Evolutionary conservation across 64 coral and sea anemone genomes (phyloP), one percentile per base, ranked within the genome.

Genomic region (Trachythela sp.): DNA sequence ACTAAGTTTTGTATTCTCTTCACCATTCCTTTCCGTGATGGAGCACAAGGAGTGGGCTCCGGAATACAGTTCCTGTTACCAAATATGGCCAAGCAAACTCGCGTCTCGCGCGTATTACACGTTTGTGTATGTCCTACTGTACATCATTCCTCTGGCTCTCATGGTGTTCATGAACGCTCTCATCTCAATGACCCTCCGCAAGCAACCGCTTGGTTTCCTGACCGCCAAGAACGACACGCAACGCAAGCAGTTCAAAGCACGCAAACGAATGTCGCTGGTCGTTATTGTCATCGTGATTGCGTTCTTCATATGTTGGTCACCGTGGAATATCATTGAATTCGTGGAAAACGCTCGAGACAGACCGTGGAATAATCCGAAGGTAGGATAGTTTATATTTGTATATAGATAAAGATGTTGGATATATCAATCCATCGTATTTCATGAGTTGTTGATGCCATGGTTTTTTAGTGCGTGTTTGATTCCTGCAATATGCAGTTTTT

Each of bases 21-120:
- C 75, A 37, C 75, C 75, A 80, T 80, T 80, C 37, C 75, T 80
- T 30, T 80, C 33, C 33, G 75, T 80, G 75, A 80, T 80, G 75
- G 20, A 35, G 33, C 9, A 80, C 33, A 30, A 37, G 33, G 20
- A 20, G 26, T 17, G 9, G 7, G 10, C 9, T 0, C 13, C 31
- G 15, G 30, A 35, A 30, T 37, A 35, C 75, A 80, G 75, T 80
- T 15, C 0, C 2, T 80, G 75, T 38, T 35, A 34, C 13, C 75
- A 80, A 80, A 37, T 34, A 15, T 80, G 75, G 75, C 75, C 33
- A 36, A 37, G 75, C 37, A 80, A 80, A 80, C 75, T 80, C 75
- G 75, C 30, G 32, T 80, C 75, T 22, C 75, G 75, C 37, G 75
- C 75, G 75, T 80, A 80, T 29, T 80, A 80, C 75, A 80, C 75